Percentiles rank a stretch among this genome's conserved stretches.
Evolutionary conservation across 2,797 vertebrate species (phyloP).

Genomic region (Spinus olivaceus): DNA sequence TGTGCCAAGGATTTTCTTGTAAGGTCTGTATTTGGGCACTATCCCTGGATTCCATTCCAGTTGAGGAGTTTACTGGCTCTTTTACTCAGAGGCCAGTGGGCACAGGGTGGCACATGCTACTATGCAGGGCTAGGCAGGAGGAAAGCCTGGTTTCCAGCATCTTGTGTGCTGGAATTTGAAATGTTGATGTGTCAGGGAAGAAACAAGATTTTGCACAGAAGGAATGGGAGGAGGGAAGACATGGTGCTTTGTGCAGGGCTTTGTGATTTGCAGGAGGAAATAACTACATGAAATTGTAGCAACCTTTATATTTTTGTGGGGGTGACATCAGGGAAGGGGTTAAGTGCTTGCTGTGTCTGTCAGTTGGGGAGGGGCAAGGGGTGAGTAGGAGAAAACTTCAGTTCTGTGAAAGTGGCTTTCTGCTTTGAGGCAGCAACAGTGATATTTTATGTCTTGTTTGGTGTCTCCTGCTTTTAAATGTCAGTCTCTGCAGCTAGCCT

Average conservation of each 20-base stretch:
- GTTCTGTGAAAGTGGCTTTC: conserved; percentile 51
- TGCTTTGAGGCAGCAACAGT: conserved; percentile 66
- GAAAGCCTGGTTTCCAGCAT: neutral
- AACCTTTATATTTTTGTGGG: neutral
- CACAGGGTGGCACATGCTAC: neutral
- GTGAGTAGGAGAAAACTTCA: conserved; percentile 32
- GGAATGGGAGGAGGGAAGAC: neutral
- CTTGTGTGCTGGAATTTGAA: neutral
- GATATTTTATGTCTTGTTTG: conserved; percentile 75
- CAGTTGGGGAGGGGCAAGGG: neutral
- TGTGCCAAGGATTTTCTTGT: neutral
- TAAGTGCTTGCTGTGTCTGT: conserved; percentile 9
- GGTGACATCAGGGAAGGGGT: neutral
- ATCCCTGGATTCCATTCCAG: neutral
- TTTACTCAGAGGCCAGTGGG: neutral
- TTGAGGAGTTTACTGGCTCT: neutral
- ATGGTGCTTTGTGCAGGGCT: neutral
- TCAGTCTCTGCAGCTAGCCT: conserved; percentile 71
- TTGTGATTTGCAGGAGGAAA: neutral
- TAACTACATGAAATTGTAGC: neutral
- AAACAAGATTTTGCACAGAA: neutral
- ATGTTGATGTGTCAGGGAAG: neutral
- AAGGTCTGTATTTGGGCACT: neutral
- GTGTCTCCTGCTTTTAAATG: conserved; percentile 76
- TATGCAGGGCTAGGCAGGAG: neutral